Percentiles rank a stretch among this genome's conserved stretches.
These are phyloP conservation scores for Poeciliopsis turneri DNA, from an alignment of 2,797 vertebrate species.

Conservation along the genomic window DNA sequence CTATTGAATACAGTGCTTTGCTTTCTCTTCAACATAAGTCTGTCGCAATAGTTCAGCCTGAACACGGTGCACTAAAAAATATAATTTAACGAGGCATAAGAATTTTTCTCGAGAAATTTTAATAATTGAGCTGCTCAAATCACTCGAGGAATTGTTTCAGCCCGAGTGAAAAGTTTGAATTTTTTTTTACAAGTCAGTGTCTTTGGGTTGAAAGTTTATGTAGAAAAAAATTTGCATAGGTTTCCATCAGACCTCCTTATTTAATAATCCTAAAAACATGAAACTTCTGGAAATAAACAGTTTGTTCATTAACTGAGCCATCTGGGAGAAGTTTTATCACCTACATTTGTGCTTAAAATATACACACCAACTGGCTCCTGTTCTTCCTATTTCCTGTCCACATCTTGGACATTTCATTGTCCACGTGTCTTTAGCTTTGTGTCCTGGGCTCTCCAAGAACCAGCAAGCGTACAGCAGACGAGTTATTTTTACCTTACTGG, in stretches of 20 bases:
- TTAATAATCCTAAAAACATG: too few species aligned
- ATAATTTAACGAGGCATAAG: too few species aligned
- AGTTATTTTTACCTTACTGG: conserved; percentile 55
- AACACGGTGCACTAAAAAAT: too few species aligned
- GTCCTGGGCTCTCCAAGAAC: conserved; percentile 28
- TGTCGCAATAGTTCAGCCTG: too few species aligned
- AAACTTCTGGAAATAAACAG: too few species aligned
- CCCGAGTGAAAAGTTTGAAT: background rate
- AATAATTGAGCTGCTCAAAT: too few species aligned
- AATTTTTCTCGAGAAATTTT: too few species aligned
- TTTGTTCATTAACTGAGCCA: too few species aligned
- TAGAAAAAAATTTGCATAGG: background rate
- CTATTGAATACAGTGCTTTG: background rate
- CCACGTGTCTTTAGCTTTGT: conserved; percentile 21
- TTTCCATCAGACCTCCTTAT: background rate
- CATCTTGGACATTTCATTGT: background rate
- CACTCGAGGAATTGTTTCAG: too few species aligned
- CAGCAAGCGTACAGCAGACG: conserved; percentile 18
- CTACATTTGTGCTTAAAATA: conserved; percentile 11
- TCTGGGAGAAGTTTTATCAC: too few species aligned
- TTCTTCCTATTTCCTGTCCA: too few species aligned
- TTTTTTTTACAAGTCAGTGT: background rate
- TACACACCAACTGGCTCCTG: background rate
- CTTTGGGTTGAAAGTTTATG: background rate
- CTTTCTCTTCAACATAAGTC: too few species aligned